Evolutionary conservation across 2,113 vertebrate genomes (phyloP), one percentile per base, ranked within the genome.

Genomic region (Saguinus imperator): DNA sequence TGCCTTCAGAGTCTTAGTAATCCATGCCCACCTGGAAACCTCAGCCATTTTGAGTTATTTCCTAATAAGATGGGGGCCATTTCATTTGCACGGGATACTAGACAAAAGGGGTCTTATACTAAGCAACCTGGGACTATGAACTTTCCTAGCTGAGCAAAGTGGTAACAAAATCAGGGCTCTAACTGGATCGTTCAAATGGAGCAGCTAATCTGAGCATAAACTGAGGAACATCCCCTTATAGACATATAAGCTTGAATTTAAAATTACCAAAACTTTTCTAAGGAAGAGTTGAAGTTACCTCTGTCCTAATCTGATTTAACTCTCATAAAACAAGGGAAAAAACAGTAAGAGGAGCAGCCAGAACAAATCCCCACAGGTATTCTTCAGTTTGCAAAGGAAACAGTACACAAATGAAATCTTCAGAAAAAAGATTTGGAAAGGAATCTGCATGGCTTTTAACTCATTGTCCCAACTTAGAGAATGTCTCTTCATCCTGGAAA

Each of bases 401-500:
- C 77, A 8, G 9, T 5, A 72, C 32, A 75, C 76, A 43, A 75
- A 84, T n/a, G 11, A 66, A 86, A 82, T 61, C 73, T 85, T 72
- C 93, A 86, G 70, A 73, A 64, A 64, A 91, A 84, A 45, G 52
- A 40, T 10, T 52, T 81, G 80, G 64, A 93, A 95, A 89, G 52
- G 68, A 12, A 81, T 75, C 76, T 64, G 32, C 16, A 18, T 17
- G 37, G 75, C 70, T 94, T 93, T 95, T 64, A 68, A 80, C 35
- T 73, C 66, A n/a, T 45, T 87, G 75, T 96, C 75, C 75, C 58
- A 61, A 79, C 32, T 66, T 23, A 70, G 64, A 91, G 55, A 84
- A 84, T 20, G 79, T 13, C 45, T 90, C 72, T 68, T 96, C 86
- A 72, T 84, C 52, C 29, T 43, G 8, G 95, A 94, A 97, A 96